A percentile compares a stretch with the other conserved stretches of the same genome.
Evolutionary conservation across 2,113 vertebrate species (phyloP).

Genomic region (Orycteropus afer): DNA sequence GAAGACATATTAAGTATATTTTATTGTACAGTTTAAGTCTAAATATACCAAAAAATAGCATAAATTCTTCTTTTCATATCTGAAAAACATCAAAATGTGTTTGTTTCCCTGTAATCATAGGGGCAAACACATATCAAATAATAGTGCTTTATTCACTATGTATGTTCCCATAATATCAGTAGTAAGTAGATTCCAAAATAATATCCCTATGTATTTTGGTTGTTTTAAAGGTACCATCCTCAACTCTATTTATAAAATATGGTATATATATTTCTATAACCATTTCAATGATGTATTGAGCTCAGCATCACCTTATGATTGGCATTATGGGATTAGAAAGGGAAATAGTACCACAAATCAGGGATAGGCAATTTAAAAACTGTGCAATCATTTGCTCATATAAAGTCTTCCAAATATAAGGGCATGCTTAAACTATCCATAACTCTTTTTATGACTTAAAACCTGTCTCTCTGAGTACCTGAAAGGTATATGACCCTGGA

Average conservation of each 20-base stretch:
- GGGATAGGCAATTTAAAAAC: not conserved
- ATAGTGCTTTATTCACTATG: not conserved
- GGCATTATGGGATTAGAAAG: not conserved
- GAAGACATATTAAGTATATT: not conserved
- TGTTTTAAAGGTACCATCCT: not conserved
- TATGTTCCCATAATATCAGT: not conserved
- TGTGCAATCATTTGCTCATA: not conserved
- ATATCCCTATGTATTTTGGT: not conserved
- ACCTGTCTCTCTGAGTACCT: not conserved
- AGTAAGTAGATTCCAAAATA: not conserved
- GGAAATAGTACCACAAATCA: not conserved
- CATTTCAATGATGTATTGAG: not conserved
- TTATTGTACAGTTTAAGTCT: not conserved
- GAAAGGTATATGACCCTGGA: not conserved
- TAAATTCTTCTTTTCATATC: not conserved
- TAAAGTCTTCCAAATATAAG: constrained; percentile 10
- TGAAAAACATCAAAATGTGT: not conserved
- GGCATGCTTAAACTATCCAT: not conserved
- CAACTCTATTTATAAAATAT: not conserved
- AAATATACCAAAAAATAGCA: not conserved
- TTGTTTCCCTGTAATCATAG: not conserved
- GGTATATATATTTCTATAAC: not conserved
- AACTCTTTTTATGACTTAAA: not conserved
- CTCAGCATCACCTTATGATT: not conserved
- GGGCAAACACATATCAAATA: not conserved